Percentiles rank a stretch among this genome's conserved stretches.
Evolutionary conservation across 2,888 invertebrate species (phyloP).

Genomic region (Troides helena): DNA sequence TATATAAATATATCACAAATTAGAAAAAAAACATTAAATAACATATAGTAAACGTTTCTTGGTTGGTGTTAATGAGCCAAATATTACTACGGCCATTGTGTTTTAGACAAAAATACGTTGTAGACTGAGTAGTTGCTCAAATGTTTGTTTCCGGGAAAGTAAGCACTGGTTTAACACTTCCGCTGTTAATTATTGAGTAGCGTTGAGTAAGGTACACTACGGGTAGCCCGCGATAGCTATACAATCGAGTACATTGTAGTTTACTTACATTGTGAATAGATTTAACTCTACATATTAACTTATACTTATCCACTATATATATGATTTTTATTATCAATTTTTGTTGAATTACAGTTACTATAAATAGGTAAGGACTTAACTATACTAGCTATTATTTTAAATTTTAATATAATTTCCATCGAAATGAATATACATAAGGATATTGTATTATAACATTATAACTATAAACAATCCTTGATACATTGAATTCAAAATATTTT

Average conservation of each 20-base stretch:
- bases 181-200: conserved; percentile 45
- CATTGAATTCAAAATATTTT: no score
- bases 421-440: no score
- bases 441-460: no score
- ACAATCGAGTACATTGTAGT: conserved; percentile 7
- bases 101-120: conserved; percentile 24
- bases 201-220: conserved; percentile 16
- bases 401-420: no score
- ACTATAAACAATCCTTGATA: no score
- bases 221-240: conserved; percentile 16
- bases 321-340: no score
- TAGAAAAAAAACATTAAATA: not conserved
- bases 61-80: not conserved
- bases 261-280: not conserved
- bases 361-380: no score
- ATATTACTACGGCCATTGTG: not conserved
- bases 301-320: no score
- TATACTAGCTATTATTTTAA: no score
- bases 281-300: not conserved
- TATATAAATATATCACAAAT: not conserved
- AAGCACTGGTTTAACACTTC: conserved; percentile 44
- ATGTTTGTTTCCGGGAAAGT: conserved; percentile 45
- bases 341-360: no score
- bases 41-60: not conserved
- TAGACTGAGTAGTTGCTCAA: conserved; percentile 38